Evolutionary conservation across 2,888 invertebrate genomes (phyloP).

Genomic region (Meteorus colon): DNA sequence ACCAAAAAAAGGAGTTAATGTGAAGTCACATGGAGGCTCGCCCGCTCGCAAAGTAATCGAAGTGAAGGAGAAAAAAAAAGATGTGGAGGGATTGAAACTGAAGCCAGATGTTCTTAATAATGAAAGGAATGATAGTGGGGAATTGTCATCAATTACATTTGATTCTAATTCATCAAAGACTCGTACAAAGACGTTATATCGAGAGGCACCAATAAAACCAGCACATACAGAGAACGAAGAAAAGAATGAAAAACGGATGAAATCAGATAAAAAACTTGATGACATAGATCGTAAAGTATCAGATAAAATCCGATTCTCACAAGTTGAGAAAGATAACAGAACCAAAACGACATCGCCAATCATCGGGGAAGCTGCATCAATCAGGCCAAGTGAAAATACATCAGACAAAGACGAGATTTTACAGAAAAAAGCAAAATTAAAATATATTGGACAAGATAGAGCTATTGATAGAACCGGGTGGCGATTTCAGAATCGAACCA

Average conservation of each 20-base stretch:
- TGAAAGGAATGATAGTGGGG: not conserved
- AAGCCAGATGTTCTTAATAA: not conserved
- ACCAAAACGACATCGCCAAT: not conserved
- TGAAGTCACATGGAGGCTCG: not conserved
- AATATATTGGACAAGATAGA: not conserved
- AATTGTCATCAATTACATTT: not conserved
- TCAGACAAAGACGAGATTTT: not conserved
- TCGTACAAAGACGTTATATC: not conserved
- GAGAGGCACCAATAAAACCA: not conserved
- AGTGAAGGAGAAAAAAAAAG: not conserved
- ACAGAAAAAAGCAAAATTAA: not conserved
- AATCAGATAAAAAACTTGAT: not conserved
- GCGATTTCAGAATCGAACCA: not conserved
- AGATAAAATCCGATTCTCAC: not conserved
- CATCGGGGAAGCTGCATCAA: not conserved
- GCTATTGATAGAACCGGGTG: not conserved
- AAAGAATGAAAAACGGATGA: not conserved
- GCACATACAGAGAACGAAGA: not conserved
- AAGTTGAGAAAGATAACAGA: not conserved
- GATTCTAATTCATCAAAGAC: not conserved
- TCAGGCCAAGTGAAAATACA: not conserved
- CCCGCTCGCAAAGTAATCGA: not conserved
- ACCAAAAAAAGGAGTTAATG: not conserved
- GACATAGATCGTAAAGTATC: not conserved
- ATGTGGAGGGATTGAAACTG: no score